Conservation (phyloP, 2,113 vertebrate species). For the Neolamprologus ventralis region DNA sequence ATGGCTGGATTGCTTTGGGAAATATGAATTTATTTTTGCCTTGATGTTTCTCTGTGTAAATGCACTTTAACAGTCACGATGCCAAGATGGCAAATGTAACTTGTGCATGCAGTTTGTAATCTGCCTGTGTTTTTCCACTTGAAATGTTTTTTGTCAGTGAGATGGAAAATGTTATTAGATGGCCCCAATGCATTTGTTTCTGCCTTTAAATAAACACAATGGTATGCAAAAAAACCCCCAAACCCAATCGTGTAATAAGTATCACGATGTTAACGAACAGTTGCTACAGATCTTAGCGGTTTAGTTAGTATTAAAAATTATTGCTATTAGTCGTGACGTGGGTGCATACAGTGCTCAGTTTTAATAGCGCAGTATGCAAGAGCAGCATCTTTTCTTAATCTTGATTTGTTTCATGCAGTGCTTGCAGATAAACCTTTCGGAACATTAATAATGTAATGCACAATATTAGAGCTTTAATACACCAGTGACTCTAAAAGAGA, state of each 20-base stretch:
- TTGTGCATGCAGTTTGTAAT: not conserved
- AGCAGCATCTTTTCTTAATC: not conserved
- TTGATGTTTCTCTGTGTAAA: not conserved
- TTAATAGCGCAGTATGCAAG: not conserved
- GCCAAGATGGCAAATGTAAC: not conserved
- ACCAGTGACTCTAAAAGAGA: not conserved
- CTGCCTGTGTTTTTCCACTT: not conserved
- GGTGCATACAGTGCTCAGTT: not conserved
- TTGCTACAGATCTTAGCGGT: not conserved
- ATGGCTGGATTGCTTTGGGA: not conserved
- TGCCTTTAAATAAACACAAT: not conserved
- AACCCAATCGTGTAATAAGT: not conserved
- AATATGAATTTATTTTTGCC: not conserved
- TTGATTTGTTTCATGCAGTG: slow-evolving; percentile 18
- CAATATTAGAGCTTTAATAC: not conserved
- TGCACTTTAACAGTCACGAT: not conserved
- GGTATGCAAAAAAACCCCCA: accelerated
- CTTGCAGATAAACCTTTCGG: not conserved
- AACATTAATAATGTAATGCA: not conserved
- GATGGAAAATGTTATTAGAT: not conserved
- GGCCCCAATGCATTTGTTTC: not conserved
- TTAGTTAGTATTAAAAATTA: slow-evolving; percentile 8
- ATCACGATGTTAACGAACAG: not conserved
- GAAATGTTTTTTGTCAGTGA: not conserved
- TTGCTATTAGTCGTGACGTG: not conserved